Percentiles rank a stretch among this genome's conserved stretches.
Conservation (phyloP, 2,797 vertebrate species). For the Lutjanus campechanus region DNA sequence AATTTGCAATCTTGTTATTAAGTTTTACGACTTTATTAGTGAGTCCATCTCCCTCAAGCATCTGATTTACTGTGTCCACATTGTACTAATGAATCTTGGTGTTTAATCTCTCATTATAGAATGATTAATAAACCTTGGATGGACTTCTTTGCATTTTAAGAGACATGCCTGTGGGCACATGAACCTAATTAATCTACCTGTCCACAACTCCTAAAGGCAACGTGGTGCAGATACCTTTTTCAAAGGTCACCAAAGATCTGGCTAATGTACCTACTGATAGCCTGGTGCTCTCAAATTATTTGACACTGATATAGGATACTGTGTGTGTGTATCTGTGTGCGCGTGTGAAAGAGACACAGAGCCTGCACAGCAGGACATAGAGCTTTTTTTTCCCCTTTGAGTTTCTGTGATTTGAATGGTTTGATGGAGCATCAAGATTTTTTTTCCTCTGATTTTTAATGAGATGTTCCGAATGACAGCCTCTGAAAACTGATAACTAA, state of each 20-base stretch:
- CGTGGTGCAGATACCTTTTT: slow-evolving; percentile 37
- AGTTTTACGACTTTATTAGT: slow-evolving; percentile 55
- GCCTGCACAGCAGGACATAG: neutral
- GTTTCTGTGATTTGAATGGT: slow-evolving; percentile 55
- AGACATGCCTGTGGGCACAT: slow-evolving; percentile 45
- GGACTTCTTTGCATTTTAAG: slow-evolving; percentile 61
- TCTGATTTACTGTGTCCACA: slow-evolving; percentile 66
- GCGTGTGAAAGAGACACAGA: neutral
- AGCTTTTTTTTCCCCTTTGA: slow-evolving; percentile 5
- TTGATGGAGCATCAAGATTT: slow-evolving; percentile 40
- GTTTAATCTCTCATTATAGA: slow-evolving; percentile 73
- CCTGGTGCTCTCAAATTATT: slow-evolving; percentile 6
- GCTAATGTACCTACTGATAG: slow-evolving; percentile 41
- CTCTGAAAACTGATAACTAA: slow-evolving; percentile 79
- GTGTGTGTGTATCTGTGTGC: slow-evolving; percentile 13
- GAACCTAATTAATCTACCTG: slow-evolving; percentile 68
- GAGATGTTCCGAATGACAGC: slow-evolving; percentile 80
- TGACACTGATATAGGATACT: neutral
- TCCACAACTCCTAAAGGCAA: slow-evolving; percentile 49
- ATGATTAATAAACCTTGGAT: slow-evolving; percentile 74
- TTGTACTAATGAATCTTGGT: slow-evolving; percentile 65
- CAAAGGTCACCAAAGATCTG: slow-evolving; percentile 62
- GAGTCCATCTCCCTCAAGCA: slow-evolving; percentile 46
- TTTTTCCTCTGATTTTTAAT: slow-evolving; percentile 67
- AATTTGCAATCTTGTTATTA: slow-evolving; percentile 48